Base-by-base conservation (phyloP, 2,113 vertebrate genomes). In the Tretioscincus oriximinensis region DNA sequence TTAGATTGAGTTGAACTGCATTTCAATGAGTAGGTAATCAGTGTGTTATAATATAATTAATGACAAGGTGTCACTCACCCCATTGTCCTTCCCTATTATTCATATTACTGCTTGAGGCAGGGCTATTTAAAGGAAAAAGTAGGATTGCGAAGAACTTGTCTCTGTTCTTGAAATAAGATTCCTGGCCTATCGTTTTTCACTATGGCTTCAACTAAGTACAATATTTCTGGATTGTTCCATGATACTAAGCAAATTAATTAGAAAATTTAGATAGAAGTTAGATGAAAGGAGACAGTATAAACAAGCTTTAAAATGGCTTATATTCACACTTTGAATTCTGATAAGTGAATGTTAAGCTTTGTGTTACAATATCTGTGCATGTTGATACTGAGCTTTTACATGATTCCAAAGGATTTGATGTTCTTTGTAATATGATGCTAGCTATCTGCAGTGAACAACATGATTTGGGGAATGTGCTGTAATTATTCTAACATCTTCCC, bases 391-490 rank as follows among this genome's bases (percentile, higher is more conserved):
- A 77, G 67, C 3, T 84, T 86, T 76, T 65, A 31, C 2, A 85
- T 78, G 68, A 73, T 86, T 41, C 76, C 69, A 76, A 67, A 77
- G 84, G 77, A 64, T 76, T 60, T 84, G 80, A 77, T 85, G 60
- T 78, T 78, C 72, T 49, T 77, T 84, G 73, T 86, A 81, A 68
- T 76, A n/a, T 85, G 83, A 72, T 88, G 65, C 76, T 82, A 74
- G 70, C 79, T 76, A 73, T 87, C 65, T 92, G 70, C 85, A 81
- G 89, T 90, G 81, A 80, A 61, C 61, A 51, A 41, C 26, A 22
- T 63, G 66, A 77, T 89, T 85, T 82, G 85, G 81, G 26, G 61
- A 60, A 63, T 88, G 68, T 4, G 10, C 66, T 47, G 24, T 70
- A 47, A 49, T 64, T 29, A 77, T 77, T 77, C 75, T 82, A 88